Conservation (phyloP, 2,113 vertebrate genomes). For the Oenanthe oenanthe region DNA sequence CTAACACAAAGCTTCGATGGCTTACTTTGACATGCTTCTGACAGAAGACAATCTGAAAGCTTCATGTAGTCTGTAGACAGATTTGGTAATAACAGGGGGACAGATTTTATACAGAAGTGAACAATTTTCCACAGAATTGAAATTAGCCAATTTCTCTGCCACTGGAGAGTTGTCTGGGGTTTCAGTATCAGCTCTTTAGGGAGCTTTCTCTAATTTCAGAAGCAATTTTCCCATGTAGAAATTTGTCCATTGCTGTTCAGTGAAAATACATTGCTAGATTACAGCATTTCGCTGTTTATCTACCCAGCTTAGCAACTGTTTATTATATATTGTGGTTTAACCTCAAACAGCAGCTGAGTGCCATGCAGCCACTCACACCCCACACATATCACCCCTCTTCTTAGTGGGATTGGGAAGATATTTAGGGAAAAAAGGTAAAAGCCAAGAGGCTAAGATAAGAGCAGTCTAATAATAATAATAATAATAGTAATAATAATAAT, state of each 20-base stretch:
- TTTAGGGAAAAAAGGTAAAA: background rate
- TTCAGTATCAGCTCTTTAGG: background rate
- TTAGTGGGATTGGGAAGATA: background rate
- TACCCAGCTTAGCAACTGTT: background rate
- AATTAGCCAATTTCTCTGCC: background rate
- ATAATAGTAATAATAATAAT: background rate
- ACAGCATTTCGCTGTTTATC: background rate
- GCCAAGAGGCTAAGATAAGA: background rate
- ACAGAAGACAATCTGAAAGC: background rate
- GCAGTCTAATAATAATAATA: background rate
- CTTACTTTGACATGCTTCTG: background rate
- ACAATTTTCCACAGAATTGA: background rate
- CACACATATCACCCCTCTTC: fast-evolving
- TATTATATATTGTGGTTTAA: background rate
- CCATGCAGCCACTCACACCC: background rate
- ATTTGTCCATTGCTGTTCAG: background rate
- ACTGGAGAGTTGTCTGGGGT: background rate
- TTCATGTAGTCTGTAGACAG: background rate
- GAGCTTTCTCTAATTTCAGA: background rate
- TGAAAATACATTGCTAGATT: background rate
- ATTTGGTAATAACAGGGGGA: background rate
- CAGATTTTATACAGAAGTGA: background rate
- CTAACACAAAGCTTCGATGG: background rate
- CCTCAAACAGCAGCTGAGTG: background rate
- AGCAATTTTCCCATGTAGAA: background rate